Evolutionary conservation across 1,140 invertebrate genomes (phyloP).

Genomic region (Stegodyphus dumicola): DNA sequence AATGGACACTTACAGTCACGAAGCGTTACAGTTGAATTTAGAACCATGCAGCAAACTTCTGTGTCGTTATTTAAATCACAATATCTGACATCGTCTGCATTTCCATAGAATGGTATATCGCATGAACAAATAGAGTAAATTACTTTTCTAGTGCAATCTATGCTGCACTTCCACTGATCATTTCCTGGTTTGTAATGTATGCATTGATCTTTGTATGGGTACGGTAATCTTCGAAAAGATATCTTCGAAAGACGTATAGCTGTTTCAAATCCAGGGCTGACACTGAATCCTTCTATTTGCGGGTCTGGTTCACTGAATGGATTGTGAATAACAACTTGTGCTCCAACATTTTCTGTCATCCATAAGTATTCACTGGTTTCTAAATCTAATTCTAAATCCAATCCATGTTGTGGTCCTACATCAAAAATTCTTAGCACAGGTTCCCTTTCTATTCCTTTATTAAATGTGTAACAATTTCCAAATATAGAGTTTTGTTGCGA

Average conservation of each 20-base stretch:
- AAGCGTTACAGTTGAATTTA: background rate
- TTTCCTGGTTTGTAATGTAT: background rate
- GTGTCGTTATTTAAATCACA: background rate
- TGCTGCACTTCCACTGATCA: constrained; percentile 10
- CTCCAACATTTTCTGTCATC: constrained; percentile 66
- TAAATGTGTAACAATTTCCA: constrained; percentile 51
- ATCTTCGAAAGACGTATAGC: constrained; percentile 64
- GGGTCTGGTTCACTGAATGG: constrained; percentile 67
- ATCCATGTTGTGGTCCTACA: constrained; percentile 62
- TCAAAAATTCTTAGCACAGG: constrained; percentile 5
- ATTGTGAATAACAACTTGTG: constrained; percentile 67
- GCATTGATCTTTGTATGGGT: constrained; percentile 45
- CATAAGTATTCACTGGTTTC: constrained; percentile 67
- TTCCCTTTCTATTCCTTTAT: background rate
- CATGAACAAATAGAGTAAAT: background rate
- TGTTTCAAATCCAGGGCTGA: constrained; percentile 66
- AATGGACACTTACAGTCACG: background rate
- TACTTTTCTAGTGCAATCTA: background rate
- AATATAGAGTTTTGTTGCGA: background rate
- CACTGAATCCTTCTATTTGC: constrained; percentile 68
- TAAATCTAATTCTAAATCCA: constrained; percentile 67
- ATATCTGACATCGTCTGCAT: background rate
- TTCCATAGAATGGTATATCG: background rate
- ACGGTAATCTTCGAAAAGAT: constrained; percentile 4
- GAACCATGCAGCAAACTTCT: background rate